Base-by-base conservation (phyloP, 2,113 vertebrate genomes). In the Dipodomys stephensi region DNA sequence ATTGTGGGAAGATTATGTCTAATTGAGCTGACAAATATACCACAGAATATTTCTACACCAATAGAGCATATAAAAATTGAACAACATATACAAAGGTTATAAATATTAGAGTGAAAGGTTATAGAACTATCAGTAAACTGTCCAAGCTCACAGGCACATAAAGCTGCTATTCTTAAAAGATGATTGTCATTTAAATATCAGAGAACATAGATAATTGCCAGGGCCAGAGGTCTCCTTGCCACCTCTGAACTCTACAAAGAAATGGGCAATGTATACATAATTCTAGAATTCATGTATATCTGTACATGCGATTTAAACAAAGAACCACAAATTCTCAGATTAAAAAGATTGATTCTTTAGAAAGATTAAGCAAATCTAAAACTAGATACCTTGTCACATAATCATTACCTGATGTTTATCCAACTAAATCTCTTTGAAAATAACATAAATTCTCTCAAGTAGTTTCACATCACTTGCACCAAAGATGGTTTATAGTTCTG, bases 211-310 rank as follows among this genome's bases (percentile, higher is more conserved):
- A 83, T 69, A 77, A 44, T 30, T 80, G 2, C 87, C 18, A 92
- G 22, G 11, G 16, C 2, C 19, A 49, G 22, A 67, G 18, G 32
- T 11, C 35, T 87, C 22, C 16, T n/a, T 88, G 11, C 25, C 60
- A 82, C 49, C 23, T 86, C 65, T 82, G 39, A 84, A 57, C 62
- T 68, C 9, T 85, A 13, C 71, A 84, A 30, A 80, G 73, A 94
- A 74, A 12, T 65, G 10, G 67, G 7, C 3, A 69, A 72, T 62
- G 79, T 27, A 30, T n/a, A 71, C 74, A 87, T 25, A 35, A 22
- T 39, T 87, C 11, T 53, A 25, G 39, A 93, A 89, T 49, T 39
- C 7, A 20, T 67, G 1, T 15, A 16, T 44, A 39, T 35, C 6
- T 71, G 77, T 23, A 71, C 4, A 79, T 32, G 6, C 30, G 22